These are phyloP conservation scores for Epirrhoe alternata DNA, from an alignment of 2,888 invertebrate species.

Conservation along the genomic window DNA sequence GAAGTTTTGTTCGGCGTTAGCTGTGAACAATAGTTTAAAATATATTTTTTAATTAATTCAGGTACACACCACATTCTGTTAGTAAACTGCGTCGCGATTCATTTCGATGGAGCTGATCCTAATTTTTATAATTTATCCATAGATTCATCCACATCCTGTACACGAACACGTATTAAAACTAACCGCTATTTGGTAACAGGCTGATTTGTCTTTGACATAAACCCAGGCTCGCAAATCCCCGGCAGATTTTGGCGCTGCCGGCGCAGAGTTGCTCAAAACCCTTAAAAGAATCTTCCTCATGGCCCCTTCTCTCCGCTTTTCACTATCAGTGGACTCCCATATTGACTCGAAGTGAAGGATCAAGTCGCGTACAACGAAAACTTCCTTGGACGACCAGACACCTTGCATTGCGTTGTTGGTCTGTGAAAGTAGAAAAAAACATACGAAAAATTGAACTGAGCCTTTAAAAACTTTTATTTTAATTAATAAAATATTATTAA, in stretches of 20 bases:
- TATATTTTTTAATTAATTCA: neutral
- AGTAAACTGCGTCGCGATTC: too few relatives aligned
- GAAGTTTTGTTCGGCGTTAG: conserved; percentile 92
- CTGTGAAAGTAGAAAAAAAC: conserved; percentile 47
- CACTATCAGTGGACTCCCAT: conserved; percentile 92
- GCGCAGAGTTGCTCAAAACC: conserved; percentile 86
- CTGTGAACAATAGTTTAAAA: conserved; percentile 63
- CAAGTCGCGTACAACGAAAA: conserved; percentile 91
- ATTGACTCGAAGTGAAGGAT: conserved; percentile 90
- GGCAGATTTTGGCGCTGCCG: conserved; percentile 87
- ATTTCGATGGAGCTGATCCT: too few relatives aligned
- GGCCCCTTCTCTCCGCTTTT: conserved; percentile 90
- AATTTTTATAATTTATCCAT: too few relatives aligned
- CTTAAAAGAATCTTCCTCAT: conserved; percentile 90
- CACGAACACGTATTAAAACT: conserved; percentile 45
- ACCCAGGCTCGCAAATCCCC: conserved; percentile 94
- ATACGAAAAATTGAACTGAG: neutral
- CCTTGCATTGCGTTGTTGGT: conserved; percentile 77
- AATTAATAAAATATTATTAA: too few relatives aligned
- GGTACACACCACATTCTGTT: too few relatives aligned
- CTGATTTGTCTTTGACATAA: conserved; percentile 87
- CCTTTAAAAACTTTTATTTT: neutral
- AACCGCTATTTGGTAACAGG: conserved; percentile 86
- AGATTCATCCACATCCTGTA: too few relatives aligned
- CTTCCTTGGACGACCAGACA: conserved; percentile 88